Percentiles rank a stretch among this genome's conserved stretches.
These are phyloP conservation scores for Takifugu bimaculatus DNA, from an alignment of 2,113 vertebrate genomes.

Conservation along the genomic window DNA sequence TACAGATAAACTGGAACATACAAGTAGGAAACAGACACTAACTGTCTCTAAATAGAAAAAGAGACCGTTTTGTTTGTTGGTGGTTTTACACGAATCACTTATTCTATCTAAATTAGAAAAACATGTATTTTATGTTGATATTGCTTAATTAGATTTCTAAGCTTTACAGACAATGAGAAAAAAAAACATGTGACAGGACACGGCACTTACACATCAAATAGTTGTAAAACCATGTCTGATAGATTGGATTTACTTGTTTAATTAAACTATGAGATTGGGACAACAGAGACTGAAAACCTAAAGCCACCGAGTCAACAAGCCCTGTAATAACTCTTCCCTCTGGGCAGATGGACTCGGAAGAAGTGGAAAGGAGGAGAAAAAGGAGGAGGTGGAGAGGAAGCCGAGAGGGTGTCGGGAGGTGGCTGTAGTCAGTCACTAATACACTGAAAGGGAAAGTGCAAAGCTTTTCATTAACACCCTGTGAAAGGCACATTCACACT, in stretches of 20 bases:
- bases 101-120: constrained; percentile 25
- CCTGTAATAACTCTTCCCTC: constrained; percentile 79
- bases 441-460: constrained; percentile 79
- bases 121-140: constrained; percentile 30
- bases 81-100: constrained; percentile 23
- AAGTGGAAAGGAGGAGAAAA: constrained; percentile 42
- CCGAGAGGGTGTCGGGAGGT: constrained; percentile 54
- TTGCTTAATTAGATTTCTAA: constrained; percentile 49
- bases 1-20: no score
- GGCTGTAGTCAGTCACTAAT: constrained; percentile 70
- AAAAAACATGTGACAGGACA: constrained; percentile 56
- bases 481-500: constrained; percentile 88
- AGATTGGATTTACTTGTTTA: constrained; percentile 79
- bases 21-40: no score
- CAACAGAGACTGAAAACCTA: constrained; percentile 71
- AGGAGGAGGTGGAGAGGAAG: constrained; percentile 46
- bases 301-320: constrained; percentile 85
- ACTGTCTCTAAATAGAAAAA: no score
- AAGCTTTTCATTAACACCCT: constrained; percentile 93
- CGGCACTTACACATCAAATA: constrained; percentile 60
- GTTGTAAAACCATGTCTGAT: constrained; percentile 72
- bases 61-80: no score
- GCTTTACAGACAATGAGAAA: constrained; percentile 44
- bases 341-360: constrained; percentile 62
- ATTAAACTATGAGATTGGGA: constrained; percentile 79